phyloP scores from a whole-genome alignment of 2,113 vertebrate genomes.

The Oncorhynchus keta region DNA sequence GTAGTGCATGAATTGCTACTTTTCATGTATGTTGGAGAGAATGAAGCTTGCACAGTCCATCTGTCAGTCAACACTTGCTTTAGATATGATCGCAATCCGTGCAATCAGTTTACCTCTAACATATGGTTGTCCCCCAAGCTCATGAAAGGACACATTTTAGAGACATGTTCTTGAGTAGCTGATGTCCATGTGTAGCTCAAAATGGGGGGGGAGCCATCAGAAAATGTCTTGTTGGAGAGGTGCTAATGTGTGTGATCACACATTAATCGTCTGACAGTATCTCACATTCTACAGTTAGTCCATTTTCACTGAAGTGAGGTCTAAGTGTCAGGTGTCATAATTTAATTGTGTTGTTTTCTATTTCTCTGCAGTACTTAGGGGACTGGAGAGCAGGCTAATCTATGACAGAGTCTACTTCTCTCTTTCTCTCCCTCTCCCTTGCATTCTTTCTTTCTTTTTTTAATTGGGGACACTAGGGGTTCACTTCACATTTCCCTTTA shows the following conservation, averaged over 20 bases:
- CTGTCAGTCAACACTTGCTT: too few species aligned
- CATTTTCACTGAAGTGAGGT: slow-evolving; percentile 75
- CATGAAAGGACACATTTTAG: slow-evolving; percentile 42
- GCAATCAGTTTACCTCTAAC: too few species aligned
- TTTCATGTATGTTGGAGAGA: too few species aligned
- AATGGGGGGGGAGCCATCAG: slow-evolving; percentile 28
- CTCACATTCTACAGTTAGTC: slow-evolving; percentile 72
- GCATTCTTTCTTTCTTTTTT: slow-evolving; percentile 46
- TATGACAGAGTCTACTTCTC: slow-evolving; percentile 52
- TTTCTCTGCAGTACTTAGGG: slow-evolving; percentile 70
- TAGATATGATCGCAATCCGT: too few species aligned
- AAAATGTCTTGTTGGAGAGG: slow-evolving; percentile 57
- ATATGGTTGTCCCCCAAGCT: slow-evolving; percentile 17
- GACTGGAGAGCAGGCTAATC: slow-evolving; percentile 61
- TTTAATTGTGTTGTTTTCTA: slow-evolving; percentile 82
- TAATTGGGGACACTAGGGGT: slow-evolving; percentile 77
- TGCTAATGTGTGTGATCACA: slow-evolving; percentile 74
- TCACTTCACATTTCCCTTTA: slow-evolving; percentile 78
- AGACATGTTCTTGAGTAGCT: slow-evolving; percentile 18
- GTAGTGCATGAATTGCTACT: too few species aligned
- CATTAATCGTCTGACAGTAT: slow-evolving; percentile 76
- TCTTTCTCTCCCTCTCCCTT: slow-evolving; percentile 22
- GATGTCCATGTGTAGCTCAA: slow-evolving; percentile 45
- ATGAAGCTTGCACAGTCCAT: too few species aligned
- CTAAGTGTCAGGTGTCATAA: slow-evolving; percentile 81